Conservation (phyloP, 2,113 vertebrate species). For the Gambusia affinis region DNA sequence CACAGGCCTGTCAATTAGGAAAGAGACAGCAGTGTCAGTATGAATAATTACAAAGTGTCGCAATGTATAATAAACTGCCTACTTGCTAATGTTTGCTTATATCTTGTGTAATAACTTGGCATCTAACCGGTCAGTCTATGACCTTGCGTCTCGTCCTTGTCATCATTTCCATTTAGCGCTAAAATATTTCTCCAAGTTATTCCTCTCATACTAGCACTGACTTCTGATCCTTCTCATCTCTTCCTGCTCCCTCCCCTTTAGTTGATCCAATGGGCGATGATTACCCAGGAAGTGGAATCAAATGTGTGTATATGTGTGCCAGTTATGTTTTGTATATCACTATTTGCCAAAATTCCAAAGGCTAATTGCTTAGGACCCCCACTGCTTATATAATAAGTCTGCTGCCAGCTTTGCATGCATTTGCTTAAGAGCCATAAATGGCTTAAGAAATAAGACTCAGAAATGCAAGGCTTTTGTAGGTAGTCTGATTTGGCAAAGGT, state of each 20-base stretch:
- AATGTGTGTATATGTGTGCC: slow-evolving; percentile 96
- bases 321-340: slow-evolving; percentile 63
- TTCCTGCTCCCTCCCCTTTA: slow-evolving; percentile 86
- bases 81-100: slow-evolving; percentile 34
- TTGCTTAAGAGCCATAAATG: slow-evolving; percentile 36
- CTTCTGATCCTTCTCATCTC: slow-evolving; percentile 89
- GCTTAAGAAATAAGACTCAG: slow-evolving; percentile 74
- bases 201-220: slow-evolving; percentile 60
- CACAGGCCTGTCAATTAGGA: slow-evolving; percentile 37
- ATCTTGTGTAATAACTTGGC: slow-evolving; percentile 38
- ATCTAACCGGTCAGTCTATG: slow-evolving; percentile 35
- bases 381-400: slow-evolving; percentile 44
- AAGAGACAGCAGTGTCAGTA: slow-evolving; percentile 32
- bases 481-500: slow-evolving; percentile 32
- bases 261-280: slow-evolving; percentile 95
- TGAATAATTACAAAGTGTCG: slow-evolving; percentile 28
- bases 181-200: slow-evolving; percentile 60
- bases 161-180: slow-evolving; percentile 42
- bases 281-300: slow-evolving; percentile 96
- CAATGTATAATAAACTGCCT: slow-evolving; percentile 29
- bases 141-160: slow-evolving; percentile 40
- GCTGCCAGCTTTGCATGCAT: slow-evolving; percentile 86
- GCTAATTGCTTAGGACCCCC: slow-evolving; percentile 65
- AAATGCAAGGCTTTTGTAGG: slow-evolving; percentile 71
- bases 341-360: slow-evolving; percentile 68